Conservation (phyloP, 2,113 vertebrate genomes). For the Scolopax mira region DNA sequence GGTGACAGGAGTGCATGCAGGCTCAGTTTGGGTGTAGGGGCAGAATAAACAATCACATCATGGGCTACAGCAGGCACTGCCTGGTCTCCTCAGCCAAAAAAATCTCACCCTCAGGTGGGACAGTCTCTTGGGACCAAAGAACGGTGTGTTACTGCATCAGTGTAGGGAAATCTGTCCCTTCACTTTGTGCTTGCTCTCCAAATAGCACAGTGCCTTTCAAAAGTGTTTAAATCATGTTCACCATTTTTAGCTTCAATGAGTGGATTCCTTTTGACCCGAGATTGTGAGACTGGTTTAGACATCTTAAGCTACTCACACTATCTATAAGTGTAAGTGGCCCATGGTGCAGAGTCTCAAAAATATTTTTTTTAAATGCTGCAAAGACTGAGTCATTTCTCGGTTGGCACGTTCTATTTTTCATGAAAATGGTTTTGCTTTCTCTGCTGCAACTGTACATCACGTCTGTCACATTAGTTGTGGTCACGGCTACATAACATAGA, state of each 20-base stretch:
- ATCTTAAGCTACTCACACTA: neutral
- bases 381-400: neutral
- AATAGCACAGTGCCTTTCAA: neutral
- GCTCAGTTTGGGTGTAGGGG: neutral
- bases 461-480: neutral
- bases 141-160: accelerated
- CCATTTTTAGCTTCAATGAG: neutral
- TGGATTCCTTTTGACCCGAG: neutral
- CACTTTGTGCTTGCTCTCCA: neutral
- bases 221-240: neutral
- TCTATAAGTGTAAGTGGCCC: no score
- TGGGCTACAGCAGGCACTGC: neutral
- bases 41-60: neutral
- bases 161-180: neutral
- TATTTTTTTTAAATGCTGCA: neutral
- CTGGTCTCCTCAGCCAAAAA: neutral
- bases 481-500: neutral
- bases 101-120: neutral
- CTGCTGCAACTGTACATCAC: neutral
- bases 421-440: neutral
- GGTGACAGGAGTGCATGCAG: neutral
- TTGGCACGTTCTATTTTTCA: neutral
- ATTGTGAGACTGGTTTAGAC: neutral
- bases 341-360: neutral
- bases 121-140: neutral